A percentile compares a stretch with the other conserved stretches of the same genome.
phyloP scores from a whole-genome alignment of 2,888 invertebrate species.

The Cheilosia vernalis region DNA sequence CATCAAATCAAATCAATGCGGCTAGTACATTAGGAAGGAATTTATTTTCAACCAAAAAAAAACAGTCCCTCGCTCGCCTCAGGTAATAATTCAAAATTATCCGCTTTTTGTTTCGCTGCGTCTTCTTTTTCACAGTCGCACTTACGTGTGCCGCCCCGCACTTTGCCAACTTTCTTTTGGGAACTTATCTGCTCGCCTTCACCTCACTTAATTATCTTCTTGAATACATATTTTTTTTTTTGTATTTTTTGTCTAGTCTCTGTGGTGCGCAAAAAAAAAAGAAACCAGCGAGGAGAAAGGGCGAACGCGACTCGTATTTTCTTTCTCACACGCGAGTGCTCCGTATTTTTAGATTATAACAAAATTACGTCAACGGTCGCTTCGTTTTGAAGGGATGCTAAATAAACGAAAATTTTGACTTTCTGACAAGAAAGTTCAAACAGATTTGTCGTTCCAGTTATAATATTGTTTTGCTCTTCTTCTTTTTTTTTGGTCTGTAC shows the following conservation, averaged over 20 bases:
- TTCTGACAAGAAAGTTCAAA: constrained; percentile 53
- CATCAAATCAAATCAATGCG: constrained; percentile 8
- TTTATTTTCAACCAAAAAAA: background rate
- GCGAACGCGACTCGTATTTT: constrained; percentile 42
- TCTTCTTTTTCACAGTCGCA: background rate
- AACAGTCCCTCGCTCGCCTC: constrained; percentile 7
- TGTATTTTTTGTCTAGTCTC: constrained; percentile 3
- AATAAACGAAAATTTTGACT: constrained; percentile 30
- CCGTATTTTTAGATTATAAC: constrained; percentile 46
- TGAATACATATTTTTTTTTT: constrained; percentile 21
- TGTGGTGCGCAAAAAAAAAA: background rate
- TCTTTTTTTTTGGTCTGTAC: background rate
- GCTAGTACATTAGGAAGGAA: background rate
- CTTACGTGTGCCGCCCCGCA: background rate
- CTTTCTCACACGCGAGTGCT: constrained; percentile 46
- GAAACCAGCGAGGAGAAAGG: constrained; percentile 15
- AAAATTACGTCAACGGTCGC: constrained; percentile 51
- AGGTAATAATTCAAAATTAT: constrained; percentile 40
- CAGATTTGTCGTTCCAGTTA: constrained; percentile 29
- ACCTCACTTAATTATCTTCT: constrained; percentile 51
- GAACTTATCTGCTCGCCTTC: constrained; percentile 29
- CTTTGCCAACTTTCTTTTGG: constrained; percentile 47
- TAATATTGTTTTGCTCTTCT: constrained; percentile 10
- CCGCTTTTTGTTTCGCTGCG: constrained; percentile 3
- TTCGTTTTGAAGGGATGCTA: constrained; percentile 29